Percentiles rank a stretch among this genome's conserved stretches.
Conservation (phyloP, 2,888 invertebrate species). For the Pecten maximus region DNA sequence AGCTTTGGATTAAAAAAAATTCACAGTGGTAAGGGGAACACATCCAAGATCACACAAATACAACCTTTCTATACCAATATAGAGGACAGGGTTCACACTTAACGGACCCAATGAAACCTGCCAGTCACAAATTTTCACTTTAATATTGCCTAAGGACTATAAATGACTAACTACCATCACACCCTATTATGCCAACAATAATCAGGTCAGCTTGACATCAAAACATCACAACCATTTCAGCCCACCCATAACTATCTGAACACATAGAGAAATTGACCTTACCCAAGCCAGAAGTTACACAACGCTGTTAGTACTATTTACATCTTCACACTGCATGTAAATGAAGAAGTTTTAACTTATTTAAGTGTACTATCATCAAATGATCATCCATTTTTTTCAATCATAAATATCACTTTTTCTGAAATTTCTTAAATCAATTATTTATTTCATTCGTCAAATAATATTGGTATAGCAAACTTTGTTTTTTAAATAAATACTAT, state of each 20-base stretch:
- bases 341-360: background rate
- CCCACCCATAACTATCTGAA: background rate
- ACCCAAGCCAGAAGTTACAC: background rate
- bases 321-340: background rate
- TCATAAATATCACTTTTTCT: background rate
- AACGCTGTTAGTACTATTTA: slow-evolving; percentile 11
- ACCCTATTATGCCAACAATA: background rate
- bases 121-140: background rate
- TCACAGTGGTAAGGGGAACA: background rate
- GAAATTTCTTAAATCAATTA: background rate
- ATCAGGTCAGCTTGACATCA: background rate
- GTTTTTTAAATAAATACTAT: background rate
- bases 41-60: background rate
- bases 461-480: background rate
- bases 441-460: background rate
- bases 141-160: background rate
- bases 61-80: background rate
- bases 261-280: slow-evolving; percentile 13
- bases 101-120: background rate
- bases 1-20: slow-evolving; percentile 9
- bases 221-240: slow-evolving; percentile 25
- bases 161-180: background rate
- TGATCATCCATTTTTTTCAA: background rate
- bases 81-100: background rate
- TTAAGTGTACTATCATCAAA: background rate